Conservation (phyloP, 2,797 vertebrate genomes). For the Squalus acanthias region DNA sequence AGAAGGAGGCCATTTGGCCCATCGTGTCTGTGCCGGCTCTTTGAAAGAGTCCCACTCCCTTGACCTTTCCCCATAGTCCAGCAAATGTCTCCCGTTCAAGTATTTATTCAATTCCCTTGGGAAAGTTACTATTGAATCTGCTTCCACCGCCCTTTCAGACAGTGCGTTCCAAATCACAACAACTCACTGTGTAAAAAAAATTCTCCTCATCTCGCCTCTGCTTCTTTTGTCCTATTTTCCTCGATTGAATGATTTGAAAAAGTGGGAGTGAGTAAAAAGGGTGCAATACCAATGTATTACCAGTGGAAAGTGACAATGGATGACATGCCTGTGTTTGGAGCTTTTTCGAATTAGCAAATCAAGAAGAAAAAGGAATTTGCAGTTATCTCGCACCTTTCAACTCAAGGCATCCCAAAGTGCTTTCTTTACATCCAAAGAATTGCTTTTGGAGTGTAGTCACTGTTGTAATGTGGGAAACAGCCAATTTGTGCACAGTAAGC, state of each 20-base stretch:
- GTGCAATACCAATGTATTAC: not conserved
- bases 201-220: not conserved
- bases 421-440: not conserved
- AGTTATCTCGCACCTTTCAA: not conserved
- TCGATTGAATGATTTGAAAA: not conserved
- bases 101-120: not conserved
- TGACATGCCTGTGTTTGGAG: not conserved
- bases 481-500: not conserved
- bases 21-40: not conserved
- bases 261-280: not conserved
- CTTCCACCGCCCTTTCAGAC: too few species aligned
- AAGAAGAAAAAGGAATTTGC: not conserved
- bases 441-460: not conserved
- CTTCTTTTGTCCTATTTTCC: not conserved
- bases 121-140: not conserved
- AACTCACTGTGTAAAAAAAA: not conserved
- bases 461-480: not conserved
- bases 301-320: not conserved
- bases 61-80: not conserved
- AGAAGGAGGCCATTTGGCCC: not conserved
- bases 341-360: not conserved
- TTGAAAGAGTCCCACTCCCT: not conserved
- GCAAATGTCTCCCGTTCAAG: too few species aligned
- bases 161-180: not conserved
- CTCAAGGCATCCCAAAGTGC: not conserved